Conservation (phyloP, 2,797 vertebrate species). For the Acanthurus tractus region DNA sequence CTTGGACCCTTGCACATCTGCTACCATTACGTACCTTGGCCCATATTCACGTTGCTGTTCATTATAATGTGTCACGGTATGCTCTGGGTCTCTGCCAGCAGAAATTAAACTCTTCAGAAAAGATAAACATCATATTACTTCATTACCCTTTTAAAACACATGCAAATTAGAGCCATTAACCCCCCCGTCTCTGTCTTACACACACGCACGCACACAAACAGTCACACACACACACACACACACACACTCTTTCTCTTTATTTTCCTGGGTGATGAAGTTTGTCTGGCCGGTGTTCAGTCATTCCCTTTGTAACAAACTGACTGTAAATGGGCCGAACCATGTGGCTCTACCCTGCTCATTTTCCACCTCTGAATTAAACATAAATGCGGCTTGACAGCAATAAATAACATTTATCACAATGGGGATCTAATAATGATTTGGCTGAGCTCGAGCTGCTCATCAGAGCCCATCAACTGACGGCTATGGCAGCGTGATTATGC, state of each 20-base stretch:
- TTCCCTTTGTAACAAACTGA: conserved; percentile 90
- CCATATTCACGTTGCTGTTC: conserved; percentile 85
- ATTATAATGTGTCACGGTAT: conserved; percentile 87
- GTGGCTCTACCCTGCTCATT: conserved; percentile 84
- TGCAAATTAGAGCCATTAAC: conserved; percentile 97
- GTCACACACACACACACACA: conserved; percentile 18
- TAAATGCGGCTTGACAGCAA: conserved; percentile 97
- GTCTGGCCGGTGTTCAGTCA: conserved; percentile 90
- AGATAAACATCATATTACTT: conserved; percentile 99
- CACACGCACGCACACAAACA: conserved; percentile 61
- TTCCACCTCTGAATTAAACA: conserved; percentile 95
- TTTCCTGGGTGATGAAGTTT: conserved; percentile 90
- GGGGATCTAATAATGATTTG: conserved; percentile 97
- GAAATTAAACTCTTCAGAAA: conserved; percentile 97
- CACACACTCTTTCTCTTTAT: conserved; percentile 54
- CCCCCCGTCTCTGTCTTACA: conserved; percentile 68
- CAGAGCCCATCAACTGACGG: conserved; percentile 93
- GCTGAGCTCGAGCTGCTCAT: conserved; percentile 90
- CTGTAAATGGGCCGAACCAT: conserved; percentile 88
- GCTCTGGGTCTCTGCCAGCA: conserved; percentile 88
- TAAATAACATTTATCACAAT: conserved; percentile 99
- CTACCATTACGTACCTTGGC: conserved; percentile 88
- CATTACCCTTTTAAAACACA: conserved; percentile 99
- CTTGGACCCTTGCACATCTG: conserved; percentile 88
- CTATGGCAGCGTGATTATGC: conserved; percentile 94